These are phyloP conservation scores for Oreochromis mossambicus DNA, from an alignment of 2,797 vertebrate genomes.

Conservation along the genomic window DNA sequence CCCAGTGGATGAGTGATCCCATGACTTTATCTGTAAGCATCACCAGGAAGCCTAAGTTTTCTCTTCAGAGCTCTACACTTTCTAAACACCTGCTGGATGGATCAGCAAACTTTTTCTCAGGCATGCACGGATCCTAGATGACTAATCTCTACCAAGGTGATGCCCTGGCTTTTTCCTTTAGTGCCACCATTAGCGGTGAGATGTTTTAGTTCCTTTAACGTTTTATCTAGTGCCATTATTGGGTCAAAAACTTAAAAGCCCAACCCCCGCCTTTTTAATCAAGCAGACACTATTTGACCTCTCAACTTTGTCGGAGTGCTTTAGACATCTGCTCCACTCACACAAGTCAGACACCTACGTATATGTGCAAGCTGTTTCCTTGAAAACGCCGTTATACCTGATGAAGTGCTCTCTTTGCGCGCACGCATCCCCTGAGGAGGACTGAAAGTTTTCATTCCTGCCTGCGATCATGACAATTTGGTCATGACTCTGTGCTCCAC, in stretches of 20 bases:
- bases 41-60: neutral
- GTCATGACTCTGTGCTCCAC: constrained; percentile 35
- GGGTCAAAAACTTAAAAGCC: neutral
- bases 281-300: constrained; percentile 20
- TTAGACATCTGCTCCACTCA: constrained; percentile 25
- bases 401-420: constrained; percentile 22
- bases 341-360: neutral
- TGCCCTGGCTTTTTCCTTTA: neutral
- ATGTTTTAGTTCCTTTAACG: neutral
- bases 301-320: neutral
- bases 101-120: neutral
- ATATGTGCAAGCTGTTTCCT: constrained; percentile 2
- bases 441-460: constrained; percentile 47
- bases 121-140: neutral
- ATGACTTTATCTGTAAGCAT: neutral
- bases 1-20: neutral
- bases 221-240: neutral
- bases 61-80: neutral
- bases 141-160: neutral
- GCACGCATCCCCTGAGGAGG: constrained; percentile 26
- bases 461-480: constrained; percentile 33
- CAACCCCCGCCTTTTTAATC: neutral
- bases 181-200: neutral
- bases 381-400: constrained; percentile 25
- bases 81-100: neutral